These are phyloP conservation scores for Lithophane leautieri DNA, from an alignment of 2,888 invertebrate species.

Conservation along the genomic window DNA sequence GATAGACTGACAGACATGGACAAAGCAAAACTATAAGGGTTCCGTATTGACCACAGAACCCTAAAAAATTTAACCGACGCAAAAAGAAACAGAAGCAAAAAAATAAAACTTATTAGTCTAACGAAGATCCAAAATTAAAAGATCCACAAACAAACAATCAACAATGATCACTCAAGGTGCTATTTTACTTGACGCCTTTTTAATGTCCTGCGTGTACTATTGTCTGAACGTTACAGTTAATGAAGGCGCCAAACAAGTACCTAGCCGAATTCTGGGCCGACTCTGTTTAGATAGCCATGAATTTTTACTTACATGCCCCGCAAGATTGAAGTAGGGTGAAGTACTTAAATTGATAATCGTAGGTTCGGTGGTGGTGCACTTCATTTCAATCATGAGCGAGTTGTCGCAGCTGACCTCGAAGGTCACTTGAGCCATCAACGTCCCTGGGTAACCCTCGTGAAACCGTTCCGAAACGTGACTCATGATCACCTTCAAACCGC, in stretches of 20 bases:
- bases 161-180: background rate
- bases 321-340: slow-evolving; percentile 97
- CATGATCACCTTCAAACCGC: slow-evolving; percentile 92
- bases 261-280: background rate
- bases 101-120: no score
- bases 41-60: no score
- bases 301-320: slow-evolving; percentile 93
- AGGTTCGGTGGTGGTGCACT: slow-evolving; percentile 93
- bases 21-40: no score
- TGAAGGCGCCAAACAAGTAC: background rate
- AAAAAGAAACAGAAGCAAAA: no score
- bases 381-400: slow-evolving; percentile 93
- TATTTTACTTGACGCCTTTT: background rate
- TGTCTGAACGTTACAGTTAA: background rate
- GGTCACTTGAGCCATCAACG: slow-evolving; percentile 92
- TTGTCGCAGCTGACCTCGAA: slow-evolving; percentile 94
- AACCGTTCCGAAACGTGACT: slow-evolving; percentile 94
- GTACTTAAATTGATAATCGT: slow-evolving; percentile 97
- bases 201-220: background rate
- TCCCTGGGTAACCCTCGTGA: slow-evolving; percentile 97
- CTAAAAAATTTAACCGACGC: no score
- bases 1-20: no score
- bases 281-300: background rate
- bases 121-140: no score
- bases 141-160: background rate